Evolutionary conservation across 2,113 vertebrate species (phyloP).

Genomic region (Oryzias curvinotus): DNA sequence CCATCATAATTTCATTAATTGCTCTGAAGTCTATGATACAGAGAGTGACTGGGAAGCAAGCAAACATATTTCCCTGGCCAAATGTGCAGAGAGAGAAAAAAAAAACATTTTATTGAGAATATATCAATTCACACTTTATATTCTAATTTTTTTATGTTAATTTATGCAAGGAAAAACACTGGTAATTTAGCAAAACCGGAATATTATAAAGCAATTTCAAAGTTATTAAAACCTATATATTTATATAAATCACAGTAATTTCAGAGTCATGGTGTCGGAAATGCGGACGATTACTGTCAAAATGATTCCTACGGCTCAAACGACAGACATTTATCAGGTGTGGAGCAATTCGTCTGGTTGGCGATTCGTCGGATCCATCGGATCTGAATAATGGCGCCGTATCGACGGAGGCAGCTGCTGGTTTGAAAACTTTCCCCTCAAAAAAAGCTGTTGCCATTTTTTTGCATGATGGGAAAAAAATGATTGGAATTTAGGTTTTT

Average conservation of each 20-base stretch:
- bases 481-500: no score
- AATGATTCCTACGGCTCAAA: background rate
- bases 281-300: slow-evolving; percentile 12
- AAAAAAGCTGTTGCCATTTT: no score
- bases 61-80: slow-evolving; percentile 48
- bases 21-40: slow-evolving; percentile 69
- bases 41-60: slow-evolving; percentile 57
- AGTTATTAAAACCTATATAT: background rate
- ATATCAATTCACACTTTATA: slow-evolving; percentile 26
- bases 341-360: background rate
- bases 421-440: no score
- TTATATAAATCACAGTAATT: background rate
- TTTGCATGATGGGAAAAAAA: no score
- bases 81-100: slow-evolving; percentile 32
- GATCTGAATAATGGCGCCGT: background rate
- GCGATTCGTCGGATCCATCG: no score
- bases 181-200: slow-evolving; percentile 14
- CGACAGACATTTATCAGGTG: slow-evolving; percentile 3
- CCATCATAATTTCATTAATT: slow-evolving; percentile 73
- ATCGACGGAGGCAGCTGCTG: no score
- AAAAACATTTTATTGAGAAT: slow-evolving; percentile 37
- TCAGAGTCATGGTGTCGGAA: slow-evolving; percentile 1
- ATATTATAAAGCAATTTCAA: slow-evolving; percentile 10
- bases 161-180: slow-evolving; percentile 7
- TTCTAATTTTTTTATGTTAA: slow-evolving; percentile 28